phyloP scores from a whole-genome alignment of 1,140 invertebrate species.

The Drosophila yakuba region DNA sequence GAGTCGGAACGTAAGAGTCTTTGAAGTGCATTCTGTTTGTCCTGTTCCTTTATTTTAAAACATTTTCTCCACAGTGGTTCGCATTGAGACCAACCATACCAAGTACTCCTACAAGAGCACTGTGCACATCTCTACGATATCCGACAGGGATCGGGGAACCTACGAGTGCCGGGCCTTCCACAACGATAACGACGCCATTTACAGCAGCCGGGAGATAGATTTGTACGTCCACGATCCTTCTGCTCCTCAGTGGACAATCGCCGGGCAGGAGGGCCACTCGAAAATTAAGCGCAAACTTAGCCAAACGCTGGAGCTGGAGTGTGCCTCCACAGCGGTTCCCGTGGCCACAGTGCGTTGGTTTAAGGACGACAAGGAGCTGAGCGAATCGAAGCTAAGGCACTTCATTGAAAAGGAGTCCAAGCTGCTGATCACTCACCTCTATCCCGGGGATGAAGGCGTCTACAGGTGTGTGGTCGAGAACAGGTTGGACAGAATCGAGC shows the following conservation, averaged over 20 bases:
- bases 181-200: constrained; percentile 27
- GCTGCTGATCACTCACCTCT: constrained; percentile 74
- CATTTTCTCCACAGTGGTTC: constrained; percentile 23
- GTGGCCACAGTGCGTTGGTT: constrained; percentile 85
- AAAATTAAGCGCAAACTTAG: constrained; percentile 80
- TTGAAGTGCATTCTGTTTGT: not conserved
- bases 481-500: constrained; percentile 72
- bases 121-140: constrained; percentile 58
- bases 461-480: constrained; percentile 84
- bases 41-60: not conserved
- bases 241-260: constrained; percentile 66
- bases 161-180: constrained; percentile 73
- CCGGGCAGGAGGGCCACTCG: constrained; percentile 65
- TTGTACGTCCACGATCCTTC: constrained; percentile 68
- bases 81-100: constrained; percentile 35
- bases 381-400: constrained; percentile 76
- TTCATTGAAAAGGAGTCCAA: constrained; percentile 84
- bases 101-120: constrained; percentile 71
- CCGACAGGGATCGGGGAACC: constrained; percentile 59
- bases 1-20: constrained; percentile 28
- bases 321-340: constrained; percentile 84
- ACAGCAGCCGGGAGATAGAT: constrained; percentile 59
- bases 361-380: constrained; percentile 76
- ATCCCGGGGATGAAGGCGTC: constrained; percentile 81
- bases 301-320: constrained; percentile 80